Evolutionary conservation across 2,113 vertebrate genomes (phyloP), one percentile per base, ranked within the genome.

Genomic region (Grantiella picta): DNA sequence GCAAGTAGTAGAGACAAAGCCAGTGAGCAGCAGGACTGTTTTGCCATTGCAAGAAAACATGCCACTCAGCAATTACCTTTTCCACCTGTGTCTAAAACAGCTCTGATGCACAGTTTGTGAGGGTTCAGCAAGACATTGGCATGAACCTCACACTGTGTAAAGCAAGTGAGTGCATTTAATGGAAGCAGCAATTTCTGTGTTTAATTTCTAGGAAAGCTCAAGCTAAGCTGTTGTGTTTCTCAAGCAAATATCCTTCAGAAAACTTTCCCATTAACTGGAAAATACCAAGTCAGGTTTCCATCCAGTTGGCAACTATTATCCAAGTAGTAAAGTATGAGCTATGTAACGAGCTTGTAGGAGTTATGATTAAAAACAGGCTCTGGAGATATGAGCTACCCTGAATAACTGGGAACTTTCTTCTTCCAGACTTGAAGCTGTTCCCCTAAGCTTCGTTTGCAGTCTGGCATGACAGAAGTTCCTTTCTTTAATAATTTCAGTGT

Each of bases 351-450:
- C 33, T 90, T 88, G 47, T 65, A 72, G 63, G 84, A 25, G n/a
- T 42, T 90, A 31, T 77, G 90, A 95, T 94, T 95, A 77, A 88
- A 95, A 95, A 24, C 90, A 96, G 93, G 42, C 75, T 73, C 45
- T 52, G 63, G 82, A 80, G 84, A 49, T 54, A 35, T 1, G 29
- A 95, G 59, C 73, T 85, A 19, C 38, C 14, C 78, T 49, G 75
- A 40, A 15, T 52, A 90, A 80, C 45, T 75, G 84, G 66, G 70
- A 95, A 87, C 47, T 85, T 77, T 85, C 63, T 69, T 79, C 59
- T 87, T 77, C 75, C 81, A 73, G 59, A 42, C 65, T 21, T 72
- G 76, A 88, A 93, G 86, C 54, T 77, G 75, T 57, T 89, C 73
- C 87, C 89, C 22, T 63, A 76, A 77, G 89, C 50, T 92, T 82